Evolutionary conservation across 2,113 vertebrate genomes (phyloP).

Genomic region (Hiodon tergisus): DNA sequence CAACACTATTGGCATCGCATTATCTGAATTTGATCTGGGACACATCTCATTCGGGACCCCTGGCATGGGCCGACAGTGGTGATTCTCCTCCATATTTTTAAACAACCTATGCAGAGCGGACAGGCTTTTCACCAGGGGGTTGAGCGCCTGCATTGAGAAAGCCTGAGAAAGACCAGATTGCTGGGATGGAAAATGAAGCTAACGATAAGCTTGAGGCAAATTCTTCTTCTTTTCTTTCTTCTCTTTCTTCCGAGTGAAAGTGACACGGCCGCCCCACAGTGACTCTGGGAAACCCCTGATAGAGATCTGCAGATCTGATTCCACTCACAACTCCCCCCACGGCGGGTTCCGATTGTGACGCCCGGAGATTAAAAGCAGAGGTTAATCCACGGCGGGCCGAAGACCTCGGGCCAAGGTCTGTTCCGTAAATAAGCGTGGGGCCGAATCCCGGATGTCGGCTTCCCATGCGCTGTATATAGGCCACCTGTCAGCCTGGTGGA

Average conservation of each 20-base stretch:
- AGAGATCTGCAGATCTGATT: not conserved
- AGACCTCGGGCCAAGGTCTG: not conserved
- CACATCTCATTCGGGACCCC: too few relatives aligned
- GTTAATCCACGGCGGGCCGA: not conserved
- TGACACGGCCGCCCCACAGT: not conserved
- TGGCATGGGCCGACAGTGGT: too few relatives aligned
- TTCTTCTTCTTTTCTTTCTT: not conserved
- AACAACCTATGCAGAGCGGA: too few relatives aligned
- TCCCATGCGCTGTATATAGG: not conserved
- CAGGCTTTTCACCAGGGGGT: too few relatives aligned
- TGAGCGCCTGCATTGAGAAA: not conserved
- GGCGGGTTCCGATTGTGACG: not conserved
- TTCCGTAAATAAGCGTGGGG: not conserved
- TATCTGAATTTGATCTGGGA: too few relatives aligned
- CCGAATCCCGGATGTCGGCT: not conserved
- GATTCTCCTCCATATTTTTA: too few relatives aligned
- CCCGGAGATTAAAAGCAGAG: conserved; percentile 3
- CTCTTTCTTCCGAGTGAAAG: not conserved
- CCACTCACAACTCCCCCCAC: too few relatives aligned
- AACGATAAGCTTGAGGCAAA: too few relatives aligned
- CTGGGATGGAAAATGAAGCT: not conserved
- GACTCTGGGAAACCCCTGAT: not conserved
- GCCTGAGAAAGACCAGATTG: not conserved
- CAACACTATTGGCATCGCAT: too few relatives aligned
- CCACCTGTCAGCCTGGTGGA: not conserved